Conservation (phyloP, 2,797 vertebrate species). For the Agapornis canus region DNA sequence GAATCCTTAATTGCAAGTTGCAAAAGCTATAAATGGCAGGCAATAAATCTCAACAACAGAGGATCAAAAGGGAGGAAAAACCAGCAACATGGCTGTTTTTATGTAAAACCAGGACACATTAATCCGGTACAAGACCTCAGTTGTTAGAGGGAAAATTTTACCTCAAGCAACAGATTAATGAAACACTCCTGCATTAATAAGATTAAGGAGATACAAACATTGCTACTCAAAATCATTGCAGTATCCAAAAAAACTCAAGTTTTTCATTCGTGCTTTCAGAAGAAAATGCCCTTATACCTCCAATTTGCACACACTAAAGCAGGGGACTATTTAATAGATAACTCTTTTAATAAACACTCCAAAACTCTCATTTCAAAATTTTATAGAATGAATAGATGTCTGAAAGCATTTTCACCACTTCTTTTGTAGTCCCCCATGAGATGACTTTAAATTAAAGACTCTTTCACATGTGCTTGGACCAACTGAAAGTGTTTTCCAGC, state of each 20-base stretch:
- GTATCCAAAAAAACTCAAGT: background rate
- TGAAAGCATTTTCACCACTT: background rate
- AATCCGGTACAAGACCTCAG: background rate
- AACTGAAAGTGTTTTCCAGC: background rate
- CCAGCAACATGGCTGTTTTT: background rate
- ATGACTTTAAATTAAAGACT: background rate
- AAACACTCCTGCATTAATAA: background rate
- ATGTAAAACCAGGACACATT: background rate
- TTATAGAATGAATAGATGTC: background rate
- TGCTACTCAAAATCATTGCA: background rate
- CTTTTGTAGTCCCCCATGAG: background rate
- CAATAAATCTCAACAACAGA: background rate
- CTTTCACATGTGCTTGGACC: background rate
- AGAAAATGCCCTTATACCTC: background rate
- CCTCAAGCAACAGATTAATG: background rate
- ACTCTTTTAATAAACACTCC: background rate
- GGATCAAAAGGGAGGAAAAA: conserved; percentile 20
- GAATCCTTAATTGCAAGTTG: conserved; percentile 55
- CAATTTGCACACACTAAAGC: background rate
- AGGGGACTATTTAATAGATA: background rate
- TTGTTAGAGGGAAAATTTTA: background rate
- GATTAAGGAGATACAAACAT: background rate
- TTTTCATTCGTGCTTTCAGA: background rate
- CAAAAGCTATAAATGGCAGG: conserved; percentile 26
- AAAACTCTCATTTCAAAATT: background rate